Conservation (phyloP, 1,140 invertebrate genomes). For the Zaprionus tsacasi region DNA sequence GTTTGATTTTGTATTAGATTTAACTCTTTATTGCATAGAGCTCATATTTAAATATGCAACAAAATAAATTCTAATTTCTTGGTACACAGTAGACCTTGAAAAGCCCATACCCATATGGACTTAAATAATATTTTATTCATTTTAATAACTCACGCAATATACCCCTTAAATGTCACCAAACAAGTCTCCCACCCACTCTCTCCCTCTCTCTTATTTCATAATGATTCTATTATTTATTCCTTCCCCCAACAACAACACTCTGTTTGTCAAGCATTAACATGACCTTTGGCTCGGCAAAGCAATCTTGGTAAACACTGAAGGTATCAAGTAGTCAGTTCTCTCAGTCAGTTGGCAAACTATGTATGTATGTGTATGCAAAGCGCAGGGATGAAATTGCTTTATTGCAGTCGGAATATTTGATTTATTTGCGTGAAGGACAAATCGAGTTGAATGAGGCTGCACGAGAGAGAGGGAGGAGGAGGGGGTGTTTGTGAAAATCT, state of each 20-base stretch:
- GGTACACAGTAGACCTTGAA: too few species aligned
- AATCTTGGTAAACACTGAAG: neutral
- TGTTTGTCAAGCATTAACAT: neutral
- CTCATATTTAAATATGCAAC: neutral
- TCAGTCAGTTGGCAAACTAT: neutral
- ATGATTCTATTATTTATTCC: neutral
- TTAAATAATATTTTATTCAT: neutral
- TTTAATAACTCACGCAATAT: neutral
- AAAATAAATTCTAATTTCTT: too few species aligned
- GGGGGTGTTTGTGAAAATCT: too few species aligned
- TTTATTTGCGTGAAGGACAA: conserved; percentile 22
- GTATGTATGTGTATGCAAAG: neutral
- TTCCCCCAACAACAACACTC: neutral
- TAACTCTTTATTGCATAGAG: neutral
- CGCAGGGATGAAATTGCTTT: conserved; percentile 19
- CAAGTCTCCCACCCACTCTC: neutral
- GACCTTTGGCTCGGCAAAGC: neutral
- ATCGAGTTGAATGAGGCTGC: conserved; percentile 13
- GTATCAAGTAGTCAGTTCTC: neutral
- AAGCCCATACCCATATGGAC: neutral
- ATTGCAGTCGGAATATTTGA: conserved; percentile 15
- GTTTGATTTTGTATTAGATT: neutral
- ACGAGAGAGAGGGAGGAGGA: neutral
- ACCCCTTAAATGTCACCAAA: neutral
- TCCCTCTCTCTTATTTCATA: neutral